Evolutionary conservation across 2,797 vertebrate species (phyloP), one percentile per base, ranked within the genome.

Genomic region (Hydrophis major): DNA sequence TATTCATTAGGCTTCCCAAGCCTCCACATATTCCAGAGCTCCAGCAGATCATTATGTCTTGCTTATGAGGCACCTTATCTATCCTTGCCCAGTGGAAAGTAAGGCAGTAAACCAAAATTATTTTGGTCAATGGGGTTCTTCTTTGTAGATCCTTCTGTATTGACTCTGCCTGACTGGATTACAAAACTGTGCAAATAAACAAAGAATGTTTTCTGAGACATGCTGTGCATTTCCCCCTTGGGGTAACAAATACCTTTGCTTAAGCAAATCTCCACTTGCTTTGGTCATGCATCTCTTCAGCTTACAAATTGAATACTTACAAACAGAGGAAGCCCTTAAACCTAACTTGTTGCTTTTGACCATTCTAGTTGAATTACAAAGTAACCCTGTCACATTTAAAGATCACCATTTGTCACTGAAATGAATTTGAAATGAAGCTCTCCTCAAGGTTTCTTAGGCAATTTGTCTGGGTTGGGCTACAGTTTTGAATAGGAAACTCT

Each of bases 361-460:
- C 66, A 89, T 89, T 32, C 37, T 27, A 16, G 11, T 56, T 90
- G 12, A 87, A 66, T 66, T 37, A 32, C 86, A 86, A 60, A 78
- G 20, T 74, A 50, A 22, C 55, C 60, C 42, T 57, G 66, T 37
- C 90, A 69, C 37, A 2, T 92, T 94, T 90, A 37, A 55, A 14
- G 20, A 42, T 20, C 57, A 14, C n/a, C 83, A 88, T 92, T 92
- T 37, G 63, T 92, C 57, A 47, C 50, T 61, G 57, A 90, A 78
- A 86, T 37, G 13, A 88, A 90, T 61, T 25, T 88, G 55, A 90
- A 20, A 28, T 28, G 22, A 86, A 93, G 74, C 18, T 60, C 61
- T 59, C 47, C 90, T 78, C 90, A 92, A 63, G n/a, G 66, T 55
- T 92, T 61, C 47, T 83, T 88, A 66, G 27, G 88, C 32, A 94